phyloP scores from a whole-genome alignment of 2,888 invertebrate species.

The Nomada fabriciana region DNA sequence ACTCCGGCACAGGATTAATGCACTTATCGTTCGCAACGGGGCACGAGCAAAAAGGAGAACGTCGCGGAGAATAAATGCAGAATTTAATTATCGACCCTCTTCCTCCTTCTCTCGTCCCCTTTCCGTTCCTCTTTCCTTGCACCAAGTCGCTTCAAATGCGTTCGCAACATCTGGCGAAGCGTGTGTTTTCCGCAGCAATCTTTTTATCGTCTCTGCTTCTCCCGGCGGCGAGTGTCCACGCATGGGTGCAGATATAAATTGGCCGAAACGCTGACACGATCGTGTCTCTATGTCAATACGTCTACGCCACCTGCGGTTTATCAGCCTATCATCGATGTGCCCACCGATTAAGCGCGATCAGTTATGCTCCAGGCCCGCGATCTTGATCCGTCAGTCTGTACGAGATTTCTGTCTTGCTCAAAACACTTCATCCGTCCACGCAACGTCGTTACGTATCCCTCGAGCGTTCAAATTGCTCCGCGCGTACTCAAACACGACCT shows the following conservation, averaged over 20 bases:
- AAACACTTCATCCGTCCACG: slow-evolving; percentile 18
- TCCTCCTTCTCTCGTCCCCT: not conserved
- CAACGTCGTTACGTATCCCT: not conserved
- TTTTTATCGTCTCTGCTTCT: slow-evolving; percentile 49
- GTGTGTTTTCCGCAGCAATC: slow-evolving; percentile 42
- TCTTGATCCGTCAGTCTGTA: not conserved
- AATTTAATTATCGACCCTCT: slow-evolving; percentile 53
- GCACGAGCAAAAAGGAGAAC: slow-evolving; percentile 30
- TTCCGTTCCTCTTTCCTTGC: not conserved
- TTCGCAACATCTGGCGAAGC: slow-evolving; percentile 50
- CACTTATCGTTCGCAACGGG: slow-evolving; percentile 26
- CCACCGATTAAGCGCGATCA: slow-evolving; percentile 43
- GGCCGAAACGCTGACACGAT: slow-evolving; percentile 58
- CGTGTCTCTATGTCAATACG: slow-evolving; percentile 35
- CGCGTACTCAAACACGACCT: not conserved
- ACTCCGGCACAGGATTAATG: slow-evolving; percentile 25
- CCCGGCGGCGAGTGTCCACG: slow-evolving; percentile 41
- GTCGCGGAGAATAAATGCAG: slow-evolving; percentile 19
- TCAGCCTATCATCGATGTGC: slow-evolving; percentile 50
- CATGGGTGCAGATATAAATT: slow-evolving; percentile 60
- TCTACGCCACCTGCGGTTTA: slow-evolving; percentile 53
- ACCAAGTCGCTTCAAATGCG: slow-evolving; percentile 33
- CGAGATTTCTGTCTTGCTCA: slow-evolving; percentile 9
- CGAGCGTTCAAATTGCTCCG: not conserved
- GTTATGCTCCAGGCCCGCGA: slow-evolving; percentile 12